Base-by-base conservation (phyloP, 2,113 vertebrate genomes). In the Pelmatolapia mariae region DNA sequence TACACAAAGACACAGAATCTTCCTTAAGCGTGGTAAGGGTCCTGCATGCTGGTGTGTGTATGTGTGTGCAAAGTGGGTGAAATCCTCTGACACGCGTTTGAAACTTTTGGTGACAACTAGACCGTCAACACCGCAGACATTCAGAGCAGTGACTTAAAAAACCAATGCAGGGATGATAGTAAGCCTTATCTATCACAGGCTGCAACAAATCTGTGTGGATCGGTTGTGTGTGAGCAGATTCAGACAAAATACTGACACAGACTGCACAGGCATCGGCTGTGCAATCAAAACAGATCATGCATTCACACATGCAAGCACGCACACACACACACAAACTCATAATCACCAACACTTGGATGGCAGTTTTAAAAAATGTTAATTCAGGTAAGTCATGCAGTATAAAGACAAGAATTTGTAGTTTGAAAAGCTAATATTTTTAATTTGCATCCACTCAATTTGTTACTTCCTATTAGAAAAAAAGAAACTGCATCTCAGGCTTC, bases 21-120 rank as follows among this genome's bases (percentile, higher is more conserved):
- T 76, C 80, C 33, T 86, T 40, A 80, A 76, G 47, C 78, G 38
- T 43, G 87, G 45, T 82, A 3, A 53, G 24, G 40, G 71, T 80
- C 61, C 26, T 54, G 26, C 83, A 78, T 33, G 29, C 26, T 16
- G 26, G 57, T 80, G 50, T 53, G 79, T 71, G 85, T 83, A 84
- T 80, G 57, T 87, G 86, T 87, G 90, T 57, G 52, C 12, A 19
- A n/a, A 52, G 22, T 61, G 45, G 43, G 29, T 29, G 66, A 50
- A 22, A 56, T 89, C 38, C 43, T 89, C 40, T 47, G n/a, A 61
- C 84, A 93, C 71, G 68, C 82, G 80, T 90, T 89, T 91, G 54
- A 94, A 91, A 82, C 89, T 54, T 86, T 81, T 91, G 81, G 54
- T 50, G 83, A 87, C 87, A 91, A 91, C 36, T 79, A 85, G 91